Conservation (phyloP, 1,140 invertebrate genomes). For the Lordiphosa stackelbergi region DNA sequence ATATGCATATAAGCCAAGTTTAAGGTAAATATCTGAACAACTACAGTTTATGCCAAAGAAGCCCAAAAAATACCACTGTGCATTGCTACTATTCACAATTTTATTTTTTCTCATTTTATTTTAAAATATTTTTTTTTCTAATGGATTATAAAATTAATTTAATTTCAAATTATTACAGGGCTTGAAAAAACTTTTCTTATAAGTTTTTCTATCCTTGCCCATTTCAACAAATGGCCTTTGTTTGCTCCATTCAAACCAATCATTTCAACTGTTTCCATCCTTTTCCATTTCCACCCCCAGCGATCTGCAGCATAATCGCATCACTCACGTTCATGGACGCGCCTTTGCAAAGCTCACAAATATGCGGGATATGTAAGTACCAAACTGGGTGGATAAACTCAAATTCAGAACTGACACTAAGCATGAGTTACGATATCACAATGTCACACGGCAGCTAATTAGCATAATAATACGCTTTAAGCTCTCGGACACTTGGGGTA, state of each 20-base stretch:
- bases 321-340: constrained; percentile 66
- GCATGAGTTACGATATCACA: constrained; percentile 35
- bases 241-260: background rate
- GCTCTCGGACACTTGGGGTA: constrained; percentile 15
- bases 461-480: constrained; percentile 52
- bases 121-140: too few relatives aligned
- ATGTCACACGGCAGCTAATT: constrained; percentile 31
- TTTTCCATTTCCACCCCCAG: constrained; percentile 25
- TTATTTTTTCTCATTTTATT: too few relatives aligned
- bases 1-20: too few relatives aligned
- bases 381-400: background rate
- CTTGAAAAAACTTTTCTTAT: background rate
- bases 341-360: constrained; percentile 64
- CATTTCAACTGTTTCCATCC: too few relatives aligned
- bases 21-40: too few relatives aligned
- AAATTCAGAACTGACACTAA: constrained; percentile 35
- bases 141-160: too few relatives aligned
- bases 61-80: too few relatives aligned
- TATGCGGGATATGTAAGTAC: constrained; percentile 76
- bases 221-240: background rate
- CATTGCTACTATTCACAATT: too few relatives aligned
- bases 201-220: too few relatives aligned
- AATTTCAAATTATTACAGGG: too few relatives aligned
- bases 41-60: too few relatives aligned
- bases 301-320: constrained; percentile 71